Base-by-base conservation (phyloP, 1,140 invertebrate genomes). In the Papilio polytes region DNA sequence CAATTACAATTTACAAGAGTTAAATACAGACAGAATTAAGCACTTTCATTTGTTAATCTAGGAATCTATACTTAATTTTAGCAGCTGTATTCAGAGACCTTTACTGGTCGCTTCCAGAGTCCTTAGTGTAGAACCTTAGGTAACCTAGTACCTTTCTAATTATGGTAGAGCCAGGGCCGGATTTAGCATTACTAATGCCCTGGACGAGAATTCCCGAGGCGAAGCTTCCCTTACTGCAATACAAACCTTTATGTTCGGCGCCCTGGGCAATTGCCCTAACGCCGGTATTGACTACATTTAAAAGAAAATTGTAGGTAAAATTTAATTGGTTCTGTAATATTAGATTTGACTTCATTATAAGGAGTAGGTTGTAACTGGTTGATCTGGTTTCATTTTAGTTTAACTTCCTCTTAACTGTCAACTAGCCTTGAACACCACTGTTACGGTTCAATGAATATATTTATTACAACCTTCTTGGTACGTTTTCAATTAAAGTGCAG, bases 401-500 rank as follows among this genome's bases (percentile, higher is more conserved):
- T 70, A 70, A 70, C 26, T 70, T 70, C 63, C 63, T 70, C 63
- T 15, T 66, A 66, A 31, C 22, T 70, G 63, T 70, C 22, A 70
- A 70, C 12, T 70, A 26, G 63, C 26, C 63, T 70, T 70, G 63
- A 70, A 31, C 4, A 26, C 9, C n/a, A 10, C 63, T 36, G 63
- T 70, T 31, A 70, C 63, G 31, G 22, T 31, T 70, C 22, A 70
- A 2, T 36, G 63, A 70, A 70, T 70, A 26, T 70, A 66, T 70
- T 36, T 18, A 70, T 7, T 15, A 70, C 22, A 31, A 70, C 63
- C 63, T 70, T 36, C 63, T 31, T 26, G 26, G 63, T 70, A 70
- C 26, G 63, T 31, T 70, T 48, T 70, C 31, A 70, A 70, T 70
- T 70, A 70, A 70, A 31, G 10, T 31, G 63, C 26, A 70, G 0